A percentile compares a stretch with the other conserved stretches of the same genome.
These are phyloP conservation scores for Caradrina kadenii DNA, from an alignment of 2,888 invertebrate genomes.

Conservation along the genomic window DNA sequence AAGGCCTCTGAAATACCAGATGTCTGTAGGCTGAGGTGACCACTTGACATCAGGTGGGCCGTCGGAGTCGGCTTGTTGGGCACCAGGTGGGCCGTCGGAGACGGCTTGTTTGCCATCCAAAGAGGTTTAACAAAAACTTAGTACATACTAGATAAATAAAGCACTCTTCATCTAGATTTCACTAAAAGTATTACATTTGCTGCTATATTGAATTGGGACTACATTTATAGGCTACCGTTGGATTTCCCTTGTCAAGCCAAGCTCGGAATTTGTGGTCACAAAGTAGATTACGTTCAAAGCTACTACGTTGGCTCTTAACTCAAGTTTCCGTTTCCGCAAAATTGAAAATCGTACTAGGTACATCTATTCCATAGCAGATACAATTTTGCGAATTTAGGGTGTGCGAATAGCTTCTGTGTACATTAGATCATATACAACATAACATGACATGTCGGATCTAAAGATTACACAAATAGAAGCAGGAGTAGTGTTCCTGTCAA, in stretches of 20 bases:
- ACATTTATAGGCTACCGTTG: neutral
- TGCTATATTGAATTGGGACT: neutral
- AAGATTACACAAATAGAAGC: slow-evolving; percentile 31
- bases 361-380: neutral
- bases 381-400: neutral
- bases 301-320: neutral
- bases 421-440: too few relatives aligned
- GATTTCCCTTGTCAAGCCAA: slow-evolving; percentile 4
- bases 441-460: neutral
- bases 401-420: too few relatives aligned
- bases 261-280: neutral
- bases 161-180: neutral
- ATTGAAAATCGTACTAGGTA: neutral
- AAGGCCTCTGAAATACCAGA: too few relatives aligned
- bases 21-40: too few relatives aligned
- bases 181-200: neutral
- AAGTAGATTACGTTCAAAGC: slow-evolving; percentile 16
- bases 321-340: neutral
- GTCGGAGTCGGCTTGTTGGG: too few relatives aligned
- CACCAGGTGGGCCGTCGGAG: too few relatives aligned
- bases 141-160: too few relatives aligned
- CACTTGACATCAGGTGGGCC: too few relatives aligned
- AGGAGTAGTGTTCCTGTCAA: slow-evolving; percentile 24
- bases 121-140: too few relatives aligned
- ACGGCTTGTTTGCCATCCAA: too few relatives aligned